Base-by-base conservation (phyloP, 2,113 vertebrate species). In the Microtus oregoni region DNA sequence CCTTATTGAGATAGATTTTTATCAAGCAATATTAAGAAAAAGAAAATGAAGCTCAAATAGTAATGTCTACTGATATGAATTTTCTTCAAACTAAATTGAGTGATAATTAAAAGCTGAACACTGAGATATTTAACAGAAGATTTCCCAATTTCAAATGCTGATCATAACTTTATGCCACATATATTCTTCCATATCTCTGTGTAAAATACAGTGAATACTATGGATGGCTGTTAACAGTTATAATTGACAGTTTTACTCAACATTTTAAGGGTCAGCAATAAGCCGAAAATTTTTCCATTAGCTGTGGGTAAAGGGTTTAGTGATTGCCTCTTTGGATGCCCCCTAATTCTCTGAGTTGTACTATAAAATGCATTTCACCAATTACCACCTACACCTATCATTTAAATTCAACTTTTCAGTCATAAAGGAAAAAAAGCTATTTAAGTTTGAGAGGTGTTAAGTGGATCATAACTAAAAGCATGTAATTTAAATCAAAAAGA, bases 281-380 rank as follows among this genome's bases (percentile, higher is more conserved):
- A 28, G 86, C 10, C 28, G 5, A 96, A 93, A 1, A 86, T 32
- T 97, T 83, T 97, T 91, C 92, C 44, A 96, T 77, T 94, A 92
- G 90, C 89, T 94, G 28, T 26, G 47, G 41, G 94, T 2, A 95
- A 96, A 13, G 75, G 50, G 47, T 50, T 93, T 93, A 95, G 50
- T 89, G 86, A 87, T 68, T 11, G 68, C 89, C 82, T 96, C 86
- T 90, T 93, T 61, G 73, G 22, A 78, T 94, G 94, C 83, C 68
- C 89, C 15, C 4, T 89, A 67, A 35, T 83, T 97, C 90, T 95
- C 24, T 79, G 92, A 95, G n/a, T 3, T 72, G 47, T 86, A 95
- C 90, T 58, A 90, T 68, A 93, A 96, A 98, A 92, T 63, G 91
- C 63, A 63, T 28, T 94, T 93, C 89, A 94, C 22, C 88, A 95